phyloP scores from a whole-genome alignment of 1,140 invertebrate species.

The Drosophila kurseongensis region DNA sequence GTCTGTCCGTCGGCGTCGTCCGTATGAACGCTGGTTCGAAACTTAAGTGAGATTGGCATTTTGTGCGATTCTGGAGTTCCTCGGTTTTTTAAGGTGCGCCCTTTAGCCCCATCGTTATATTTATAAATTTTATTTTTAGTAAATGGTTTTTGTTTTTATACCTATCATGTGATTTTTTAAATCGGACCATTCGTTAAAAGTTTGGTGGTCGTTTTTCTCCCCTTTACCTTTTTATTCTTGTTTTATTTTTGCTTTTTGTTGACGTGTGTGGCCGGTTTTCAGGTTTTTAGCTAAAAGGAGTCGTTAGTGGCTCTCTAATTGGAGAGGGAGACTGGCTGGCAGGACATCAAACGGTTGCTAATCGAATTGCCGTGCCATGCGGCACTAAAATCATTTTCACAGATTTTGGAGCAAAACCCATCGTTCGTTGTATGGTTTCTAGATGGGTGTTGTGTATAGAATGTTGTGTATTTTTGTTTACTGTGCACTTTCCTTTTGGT shows the following conservation, averaged over 20 bases:
- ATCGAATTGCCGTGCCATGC: conserved; percentile 36
- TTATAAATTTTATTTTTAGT: no score
- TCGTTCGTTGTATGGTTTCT: not conserved
- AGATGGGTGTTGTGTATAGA: conserved; percentile 5
- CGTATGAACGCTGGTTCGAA: no score
- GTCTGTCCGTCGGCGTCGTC: no score
- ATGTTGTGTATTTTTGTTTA: conserved; percentile 32
- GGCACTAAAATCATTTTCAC: conserved; percentile 48
- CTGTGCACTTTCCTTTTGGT: not conserved
- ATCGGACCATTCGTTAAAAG: no score
- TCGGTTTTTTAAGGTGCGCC: no score
- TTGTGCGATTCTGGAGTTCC: no score
- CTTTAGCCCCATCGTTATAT: no score
- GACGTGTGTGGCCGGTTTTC: conserved; percentile 14
- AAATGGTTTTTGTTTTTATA: no score
- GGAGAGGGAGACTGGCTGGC: conserved; percentile 15
- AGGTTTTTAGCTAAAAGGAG: conserved; percentile 33
- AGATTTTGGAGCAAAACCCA: conserved; percentile 20
- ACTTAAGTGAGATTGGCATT: no score
- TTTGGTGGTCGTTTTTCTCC: no score
- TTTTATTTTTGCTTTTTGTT: conserved; percentile 9
- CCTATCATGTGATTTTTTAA: no score
- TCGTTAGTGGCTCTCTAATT: conserved; percentile 52
- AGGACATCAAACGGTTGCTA: conserved; percentile 44
- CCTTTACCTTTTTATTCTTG: no score